phyloP scores from a whole-genome alignment of 1,140 invertebrate species.

The Drosophila lini region DNA sequence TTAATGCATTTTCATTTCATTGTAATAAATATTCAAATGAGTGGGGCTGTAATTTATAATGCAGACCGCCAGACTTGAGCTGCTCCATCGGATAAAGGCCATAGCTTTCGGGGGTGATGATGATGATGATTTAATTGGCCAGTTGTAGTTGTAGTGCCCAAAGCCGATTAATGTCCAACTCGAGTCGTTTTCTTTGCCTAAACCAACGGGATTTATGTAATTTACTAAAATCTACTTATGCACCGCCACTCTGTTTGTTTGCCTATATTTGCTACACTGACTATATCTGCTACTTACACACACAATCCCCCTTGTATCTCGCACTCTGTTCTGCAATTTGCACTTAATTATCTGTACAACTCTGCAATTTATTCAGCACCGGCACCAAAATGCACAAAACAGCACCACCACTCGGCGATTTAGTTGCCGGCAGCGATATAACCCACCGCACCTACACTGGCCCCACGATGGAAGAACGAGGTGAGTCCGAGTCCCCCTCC shows the following conservation, averaged over 20 bases:
- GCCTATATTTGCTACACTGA: background rate
- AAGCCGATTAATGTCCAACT: constrained; percentile 68
- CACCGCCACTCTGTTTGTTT: constrained; percentile 19
- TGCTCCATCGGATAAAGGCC: constrained; percentile 4
- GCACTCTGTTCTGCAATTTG: constrained; percentile 39
- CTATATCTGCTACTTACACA: background rate
- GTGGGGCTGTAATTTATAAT: constrained; percentile 52
- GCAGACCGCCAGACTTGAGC: constrained; percentile 11
- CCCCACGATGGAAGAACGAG: constrained; percentile 75
- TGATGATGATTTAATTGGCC: constrained; percentile 32
- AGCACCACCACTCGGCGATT: constrained; percentile 71
- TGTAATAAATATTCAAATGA: constrained; percentile 72
- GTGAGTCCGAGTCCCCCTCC: constrained; percentile 54
- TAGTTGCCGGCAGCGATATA: constrained; percentile 79
- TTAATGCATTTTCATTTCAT: constrained; percentile 67
- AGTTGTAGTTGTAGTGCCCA: constrained; percentile 42
- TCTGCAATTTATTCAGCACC: constrained; percentile 66
- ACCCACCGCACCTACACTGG: constrained; percentile 79
- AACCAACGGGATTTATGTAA: constrained; percentile 52
- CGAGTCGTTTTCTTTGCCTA: constrained; percentile 45
- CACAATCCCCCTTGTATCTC: background rate
- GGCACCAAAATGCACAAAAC: constrained; percentile 80
- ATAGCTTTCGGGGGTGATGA: background rate
- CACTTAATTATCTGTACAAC: constrained; percentile 59
- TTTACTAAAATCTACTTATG: constrained; percentile 41